Conservation (phyloP, 1,140 invertebrate species). For the Brachionus rubens region DNA sequence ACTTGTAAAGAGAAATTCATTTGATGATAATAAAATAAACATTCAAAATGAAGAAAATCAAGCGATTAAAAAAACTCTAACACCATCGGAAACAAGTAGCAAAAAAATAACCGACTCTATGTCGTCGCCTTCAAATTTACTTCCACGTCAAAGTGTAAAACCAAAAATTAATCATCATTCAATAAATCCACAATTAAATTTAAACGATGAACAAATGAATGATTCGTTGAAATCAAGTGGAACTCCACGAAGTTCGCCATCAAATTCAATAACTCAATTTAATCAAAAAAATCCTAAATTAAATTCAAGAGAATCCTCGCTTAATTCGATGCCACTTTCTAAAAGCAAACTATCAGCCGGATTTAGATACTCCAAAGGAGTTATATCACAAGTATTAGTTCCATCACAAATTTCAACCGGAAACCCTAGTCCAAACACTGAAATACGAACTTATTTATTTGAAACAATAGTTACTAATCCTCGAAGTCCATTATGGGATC, state of each 20-base stretch:
- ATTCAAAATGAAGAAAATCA: no score
- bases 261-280: background rate
- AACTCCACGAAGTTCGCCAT: constrained; percentile 1
- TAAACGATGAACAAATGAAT: background rate
- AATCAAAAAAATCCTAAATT: background rate
- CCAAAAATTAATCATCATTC: constrained; percentile 36
- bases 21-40: no score
- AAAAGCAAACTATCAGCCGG: constrained; percentile 39
- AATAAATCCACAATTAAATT: constrained; percentile 3
- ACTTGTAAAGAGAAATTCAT: background rate
- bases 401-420: constrained; percentile 49
- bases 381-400: constrained; percentile 46
- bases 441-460: constrained; percentile 72
- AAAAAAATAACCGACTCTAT: background rate
- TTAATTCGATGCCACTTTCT: background rate
- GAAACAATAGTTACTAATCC: constrained; percentile 67
- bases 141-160: background rate
- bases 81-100: background rate
- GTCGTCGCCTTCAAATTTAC: background rate
- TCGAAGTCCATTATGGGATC: constrained; percentile 88
- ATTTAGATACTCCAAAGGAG: constrained; percentile 32
- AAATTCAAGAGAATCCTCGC: background rate
- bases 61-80: no score
- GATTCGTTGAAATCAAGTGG: background rate
- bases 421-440: background rate